Conservation (phyloP, 2,113 vertebrate genomes). For the Morone saxatilis region DNA sequence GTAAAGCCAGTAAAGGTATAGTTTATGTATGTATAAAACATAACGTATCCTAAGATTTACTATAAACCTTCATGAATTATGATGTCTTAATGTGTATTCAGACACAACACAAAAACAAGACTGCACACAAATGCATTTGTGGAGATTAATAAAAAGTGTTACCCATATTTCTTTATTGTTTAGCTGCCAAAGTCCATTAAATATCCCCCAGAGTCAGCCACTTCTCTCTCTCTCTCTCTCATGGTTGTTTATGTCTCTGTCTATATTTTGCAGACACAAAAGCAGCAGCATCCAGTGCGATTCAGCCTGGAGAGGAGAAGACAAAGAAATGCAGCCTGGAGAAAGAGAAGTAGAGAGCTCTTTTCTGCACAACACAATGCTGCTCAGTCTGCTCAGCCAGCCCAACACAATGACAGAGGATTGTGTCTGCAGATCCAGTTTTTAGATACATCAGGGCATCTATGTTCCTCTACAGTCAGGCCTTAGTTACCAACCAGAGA, state of each 20-base stretch:
- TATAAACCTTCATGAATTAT: background rate
- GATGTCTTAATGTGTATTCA: background rate
- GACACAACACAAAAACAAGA: too few species aligned
- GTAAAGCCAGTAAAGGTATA: background rate
- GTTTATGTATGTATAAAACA: background rate
- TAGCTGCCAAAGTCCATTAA: conserved; percentile 13
- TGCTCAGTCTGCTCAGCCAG: conserved; percentile 62
- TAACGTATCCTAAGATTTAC: background rate
- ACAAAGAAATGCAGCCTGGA: conserved; percentile 68
- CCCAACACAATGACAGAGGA: conserved; percentile 62
- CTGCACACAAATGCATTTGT: background rate
- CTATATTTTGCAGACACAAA: conserved; percentile 69
- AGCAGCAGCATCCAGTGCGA: conserved; percentile 53
- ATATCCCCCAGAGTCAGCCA: background rate
- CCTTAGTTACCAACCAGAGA: conserved; percentile 63
- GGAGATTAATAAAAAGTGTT: background rate
- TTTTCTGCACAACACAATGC: conserved; percentile 42
- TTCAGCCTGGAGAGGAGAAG: conserved; percentile 67
- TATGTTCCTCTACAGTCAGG: conserved; percentile 59
- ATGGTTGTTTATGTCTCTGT: conserved; percentile 42
- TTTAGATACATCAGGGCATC: conserved; percentile 68
- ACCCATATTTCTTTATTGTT: conserved; percentile 5
- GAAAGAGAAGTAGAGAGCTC: conserved; percentile 66
- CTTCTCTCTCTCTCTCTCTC: background rate
- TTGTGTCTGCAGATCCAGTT: conserved; percentile 67